These are phyloP conservation scores for Cataglyphis livida DNA, from an alignment of 2,888 invertebrate species.

Conservation along the genomic window DNA sequence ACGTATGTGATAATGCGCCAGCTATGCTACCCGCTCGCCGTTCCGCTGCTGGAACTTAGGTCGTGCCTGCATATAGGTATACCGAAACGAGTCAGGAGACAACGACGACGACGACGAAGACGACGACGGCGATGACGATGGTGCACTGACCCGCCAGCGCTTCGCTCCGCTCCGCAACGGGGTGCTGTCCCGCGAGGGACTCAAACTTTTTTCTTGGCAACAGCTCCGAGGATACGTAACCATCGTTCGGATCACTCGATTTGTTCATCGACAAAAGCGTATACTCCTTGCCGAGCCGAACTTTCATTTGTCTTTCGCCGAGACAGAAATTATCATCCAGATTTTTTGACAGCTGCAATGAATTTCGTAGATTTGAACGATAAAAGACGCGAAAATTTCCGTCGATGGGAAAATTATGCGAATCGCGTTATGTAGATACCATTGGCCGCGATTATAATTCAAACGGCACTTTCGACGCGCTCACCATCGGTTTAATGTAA, in stretches of 20 bases:
- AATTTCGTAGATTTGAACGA: not conserved
- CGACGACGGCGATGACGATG: not conserved
- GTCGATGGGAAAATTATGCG: not conserved
- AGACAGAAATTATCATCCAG: not conserved
- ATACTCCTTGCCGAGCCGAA: not conserved
- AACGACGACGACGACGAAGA: not conserved
- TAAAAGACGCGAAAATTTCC: not conserved
- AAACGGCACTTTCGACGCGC: not conserved
- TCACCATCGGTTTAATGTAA: slow-evolving; percentile 13
- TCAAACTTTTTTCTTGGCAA: slow-evolving; percentile 70
- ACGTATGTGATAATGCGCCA: slow-evolving; percentile 81
- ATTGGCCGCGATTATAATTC: not conserved
- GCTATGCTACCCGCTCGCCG: slow-evolving; percentile 64
- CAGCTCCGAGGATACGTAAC: slow-evolving; percentile 72
- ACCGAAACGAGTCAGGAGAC: slow-evolving; percentile 66
- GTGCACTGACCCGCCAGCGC: slow-evolving; percentile 33
- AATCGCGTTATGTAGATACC: not conserved
- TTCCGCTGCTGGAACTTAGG: slow-evolving; percentile 54
- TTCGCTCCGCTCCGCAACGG: slow-evolving; percentile 33
- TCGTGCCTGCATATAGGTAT: slow-evolving; percentile 66
- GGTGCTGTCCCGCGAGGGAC: slow-evolving; percentile 71
- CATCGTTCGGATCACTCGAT: slow-evolving; percentile 58
- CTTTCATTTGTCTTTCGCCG: slow-evolving; percentile 3
- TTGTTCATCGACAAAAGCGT: slow-evolving; percentile 23
- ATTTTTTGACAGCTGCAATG: not conserved